These are phyloP conservation scores for Lampropteryx suffumata DNA, from an alignment of 2,888 invertebrate genomes.

Conservation along the genomic window DNA sequence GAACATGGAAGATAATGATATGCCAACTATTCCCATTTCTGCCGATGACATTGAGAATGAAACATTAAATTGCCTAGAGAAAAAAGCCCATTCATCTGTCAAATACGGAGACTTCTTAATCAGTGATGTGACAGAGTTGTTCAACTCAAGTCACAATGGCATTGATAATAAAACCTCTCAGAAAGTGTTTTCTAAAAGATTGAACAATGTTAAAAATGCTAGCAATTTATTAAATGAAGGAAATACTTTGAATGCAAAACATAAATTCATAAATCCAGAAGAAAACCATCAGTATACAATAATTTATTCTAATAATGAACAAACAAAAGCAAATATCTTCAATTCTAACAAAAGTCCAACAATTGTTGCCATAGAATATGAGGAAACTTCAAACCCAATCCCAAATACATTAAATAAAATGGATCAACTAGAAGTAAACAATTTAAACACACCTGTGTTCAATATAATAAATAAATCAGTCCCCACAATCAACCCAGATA, in stretches of 20 bases:
- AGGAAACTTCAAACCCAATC: conserved; percentile 1
- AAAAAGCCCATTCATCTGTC: conserved; percentile 60
- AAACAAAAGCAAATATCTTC: neutral
- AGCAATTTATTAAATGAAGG: neutral
- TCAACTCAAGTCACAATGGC: conserved; percentile 7
- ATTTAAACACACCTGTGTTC: neutral
- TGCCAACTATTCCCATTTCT: conserved; percentile 46
- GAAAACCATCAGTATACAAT: conserved; percentile 14
- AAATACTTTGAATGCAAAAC: neutral
- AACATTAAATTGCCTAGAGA: conserved; percentile 51
- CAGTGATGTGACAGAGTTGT: conserved; percentile 44
- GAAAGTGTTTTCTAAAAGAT: neutral
- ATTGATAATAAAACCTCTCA: conserved; percentile 7
- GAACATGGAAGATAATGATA: conserved; percentile 6
- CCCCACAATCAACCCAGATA: conserved; percentile 7
- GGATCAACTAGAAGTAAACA: neutral
- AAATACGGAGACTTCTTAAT: conserved; percentile 72
- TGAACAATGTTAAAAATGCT: neutral
- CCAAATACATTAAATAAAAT: neutral
- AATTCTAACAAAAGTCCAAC: neutral
- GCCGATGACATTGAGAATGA: conserved; percentile 70
- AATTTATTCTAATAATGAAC: conserved; percentile 15
- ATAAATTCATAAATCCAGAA: conserved; percentile 5
- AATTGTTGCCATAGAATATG: conserved; percentile 5
- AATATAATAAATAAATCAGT: neutral